phyloP scores from a whole-genome alignment of 2,797 vertebrate genomes.

The Thripadectes ignobilis region DNA sequence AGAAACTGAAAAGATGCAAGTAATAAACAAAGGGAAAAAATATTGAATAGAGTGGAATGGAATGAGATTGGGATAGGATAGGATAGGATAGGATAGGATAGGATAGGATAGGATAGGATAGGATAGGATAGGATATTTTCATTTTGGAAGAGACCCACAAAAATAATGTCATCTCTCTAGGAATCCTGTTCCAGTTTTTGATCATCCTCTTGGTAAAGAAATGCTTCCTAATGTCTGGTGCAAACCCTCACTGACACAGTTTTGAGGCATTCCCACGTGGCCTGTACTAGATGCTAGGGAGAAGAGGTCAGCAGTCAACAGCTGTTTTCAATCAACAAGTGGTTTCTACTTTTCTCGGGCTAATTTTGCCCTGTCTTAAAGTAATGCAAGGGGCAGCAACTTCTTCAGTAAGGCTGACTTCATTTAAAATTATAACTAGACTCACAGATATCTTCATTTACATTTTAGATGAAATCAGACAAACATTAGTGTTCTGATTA shows the following conservation, averaged over 20 bases:
- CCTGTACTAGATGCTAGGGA: background rate
- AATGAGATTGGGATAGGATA: no score
- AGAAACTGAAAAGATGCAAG: background rate
- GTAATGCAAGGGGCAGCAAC: background rate
- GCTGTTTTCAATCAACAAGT: background rate
- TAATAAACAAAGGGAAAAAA: background rate
- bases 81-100: background rate
- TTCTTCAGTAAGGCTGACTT: background rate
- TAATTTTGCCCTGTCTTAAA: background rate
- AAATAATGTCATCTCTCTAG: accelerated
- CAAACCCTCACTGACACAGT: background rate
- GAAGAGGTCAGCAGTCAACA: background rate
- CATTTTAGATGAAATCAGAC: background rate
- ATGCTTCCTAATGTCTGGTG: background rate
- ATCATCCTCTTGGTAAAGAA: background rate
- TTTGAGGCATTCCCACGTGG: accelerated
- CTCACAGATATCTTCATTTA: background rate
- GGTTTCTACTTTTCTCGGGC: background rate
- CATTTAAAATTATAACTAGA: background rate
- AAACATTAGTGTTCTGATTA: background rate
- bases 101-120: no score
- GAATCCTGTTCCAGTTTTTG: background rate
- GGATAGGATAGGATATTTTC: background rate
- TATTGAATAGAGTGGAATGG: accelerated
- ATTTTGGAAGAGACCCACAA: no score